Evolutionary conservation across 2,113 vertebrate genomes (phyloP).

Genomic region (Hemicordylus capensis): DNA sequence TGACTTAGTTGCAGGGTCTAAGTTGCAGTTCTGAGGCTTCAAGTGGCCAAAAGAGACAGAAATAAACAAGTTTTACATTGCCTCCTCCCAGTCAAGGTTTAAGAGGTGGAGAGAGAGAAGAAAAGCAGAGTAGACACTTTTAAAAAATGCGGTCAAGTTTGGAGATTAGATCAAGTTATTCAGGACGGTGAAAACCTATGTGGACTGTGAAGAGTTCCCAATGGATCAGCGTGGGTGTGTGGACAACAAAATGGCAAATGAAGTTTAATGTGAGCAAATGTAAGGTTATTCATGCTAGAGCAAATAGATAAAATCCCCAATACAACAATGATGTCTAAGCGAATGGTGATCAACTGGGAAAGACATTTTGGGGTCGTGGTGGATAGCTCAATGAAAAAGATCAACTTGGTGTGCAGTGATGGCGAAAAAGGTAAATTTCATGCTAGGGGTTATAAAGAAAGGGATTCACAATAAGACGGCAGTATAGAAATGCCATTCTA

Average conservation of each 20-base stretch:
- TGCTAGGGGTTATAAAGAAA: too few species aligned
- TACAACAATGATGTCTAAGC: background rate
- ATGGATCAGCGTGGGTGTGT: background rate
- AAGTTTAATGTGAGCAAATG: background rate
- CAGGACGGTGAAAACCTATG: background rate
- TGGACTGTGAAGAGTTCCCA: background rate
- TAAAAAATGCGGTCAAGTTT: background rate
- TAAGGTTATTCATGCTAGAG: background rate
- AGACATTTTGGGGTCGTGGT: too few species aligned
- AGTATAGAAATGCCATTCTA: background rate
- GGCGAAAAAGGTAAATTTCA: too few species aligned
- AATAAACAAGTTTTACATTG: background rate
- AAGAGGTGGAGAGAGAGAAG: background rate
- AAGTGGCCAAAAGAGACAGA: constrained; percentile 9
- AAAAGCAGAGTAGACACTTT: background rate
- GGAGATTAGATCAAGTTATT: background rate
- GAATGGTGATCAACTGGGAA: background rate
- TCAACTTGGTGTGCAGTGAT: too few species aligned
- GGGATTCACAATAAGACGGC: too few species aligned
- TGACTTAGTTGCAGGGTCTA: constrained; percentile 9
- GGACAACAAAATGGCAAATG: background rate
- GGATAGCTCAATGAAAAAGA: too few species aligned
- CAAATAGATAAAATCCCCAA: background rate
- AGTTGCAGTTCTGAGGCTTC: constrained; percentile 25
- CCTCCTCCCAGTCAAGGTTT: background rate